A percentile compares a stretch with the other conserved stretches of the same genome.
Evolutionary conservation across 92 coral and sea anemone species (phyloP).

Genomic region (Porites lobata): DNA sequence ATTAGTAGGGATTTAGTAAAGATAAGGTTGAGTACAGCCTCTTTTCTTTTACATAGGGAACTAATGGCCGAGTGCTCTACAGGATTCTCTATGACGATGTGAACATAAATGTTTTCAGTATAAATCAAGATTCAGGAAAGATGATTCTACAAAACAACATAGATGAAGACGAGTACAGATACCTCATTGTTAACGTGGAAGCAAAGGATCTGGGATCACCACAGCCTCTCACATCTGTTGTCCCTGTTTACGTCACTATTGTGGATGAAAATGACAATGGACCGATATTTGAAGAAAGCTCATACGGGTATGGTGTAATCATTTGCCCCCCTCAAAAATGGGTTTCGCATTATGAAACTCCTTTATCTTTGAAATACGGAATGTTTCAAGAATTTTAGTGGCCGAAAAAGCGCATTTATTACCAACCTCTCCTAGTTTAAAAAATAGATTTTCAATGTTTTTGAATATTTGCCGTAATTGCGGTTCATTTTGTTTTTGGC

Average conservation of each 20-base stretch:
- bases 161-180: slow-evolving; percentile 81
- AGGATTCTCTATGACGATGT: slow-evolving; percentile 78
- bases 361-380: too few relatives aligned
- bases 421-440: too few relatives aligned
- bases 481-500: too few relatives aligned
- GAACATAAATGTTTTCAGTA: slow-evolving; percentile 76
- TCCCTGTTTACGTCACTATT: slow-evolving; percentile 88
- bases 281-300: slow-evolving; percentile 71
- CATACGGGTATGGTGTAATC: slow-evolving; percentile 74
- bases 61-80: slow-evolving; percentile 85
- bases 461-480: too few relatives aligned
- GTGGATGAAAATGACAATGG: slow-evolving; percentile 90
- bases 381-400: too few relatives aligned
- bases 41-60: slow-evolving; percentile 65
- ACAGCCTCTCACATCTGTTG: slow-evolving; percentile 80
- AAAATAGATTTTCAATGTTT: too few relatives aligned
- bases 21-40: neutral
- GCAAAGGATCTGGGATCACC: slow-evolving; percentile 94
- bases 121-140: slow-evolving; percentile 85
- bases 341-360: too few relatives aligned
- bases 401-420: too few relatives aligned
- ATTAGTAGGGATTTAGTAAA: too few relatives aligned
- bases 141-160: slow-evolving; percentile 80
- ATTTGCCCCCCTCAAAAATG: too few relatives aligned
- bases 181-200: slow-evolving; percentile 79